A percentile compares a stretch with the other conserved stretches of the same genome.
phyloP scores from a whole-genome alignment of 2,797 vertebrate genomes.

The Galagoides demidoff region DNA sequence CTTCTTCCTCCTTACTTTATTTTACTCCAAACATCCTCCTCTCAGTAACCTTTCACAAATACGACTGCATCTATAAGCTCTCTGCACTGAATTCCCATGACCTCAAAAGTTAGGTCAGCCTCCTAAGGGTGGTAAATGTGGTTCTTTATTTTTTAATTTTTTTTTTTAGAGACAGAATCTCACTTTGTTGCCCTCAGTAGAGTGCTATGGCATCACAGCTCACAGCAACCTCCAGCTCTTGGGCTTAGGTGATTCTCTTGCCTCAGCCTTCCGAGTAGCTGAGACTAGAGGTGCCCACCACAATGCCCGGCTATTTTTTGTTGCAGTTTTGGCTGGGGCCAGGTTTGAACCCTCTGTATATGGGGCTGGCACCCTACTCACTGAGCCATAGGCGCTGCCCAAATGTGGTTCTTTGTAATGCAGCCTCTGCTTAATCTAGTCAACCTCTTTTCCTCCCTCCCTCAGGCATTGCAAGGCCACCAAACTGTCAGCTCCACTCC shows the following conservation, averaged over 20 bases:
- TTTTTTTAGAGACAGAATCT: no score
- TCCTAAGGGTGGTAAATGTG: not conserved
- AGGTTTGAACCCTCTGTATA: no score
- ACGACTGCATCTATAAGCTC: not conserved
- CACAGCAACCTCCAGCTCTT: no score
- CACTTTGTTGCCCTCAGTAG: no score
- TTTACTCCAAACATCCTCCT: not conserved
- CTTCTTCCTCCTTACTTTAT: not conserved
- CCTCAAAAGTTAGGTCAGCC: not conserved
- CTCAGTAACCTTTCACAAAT: not conserved
- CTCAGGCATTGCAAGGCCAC: not conserved
- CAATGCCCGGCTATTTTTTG: no score
- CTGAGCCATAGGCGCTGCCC: no score
- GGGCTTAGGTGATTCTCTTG: no score
- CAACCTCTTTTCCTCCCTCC: not conserved
- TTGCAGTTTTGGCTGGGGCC: no score
- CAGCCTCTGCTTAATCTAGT: not conserved
- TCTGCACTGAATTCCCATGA: not conserved
- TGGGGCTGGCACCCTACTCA: no score
- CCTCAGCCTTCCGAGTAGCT: no score
- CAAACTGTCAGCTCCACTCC: not conserved
- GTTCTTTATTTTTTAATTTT: not conserved
- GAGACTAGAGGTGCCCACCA: no score
- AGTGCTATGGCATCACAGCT: no score
- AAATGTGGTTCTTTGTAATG: not conserved